Percentiles rank a stretch among this genome's conserved stretches.
Evolutionary conservation across 2,113 vertebrate genomes (phyloP).

Genomic region (Pterocles burchelli): DNA sequence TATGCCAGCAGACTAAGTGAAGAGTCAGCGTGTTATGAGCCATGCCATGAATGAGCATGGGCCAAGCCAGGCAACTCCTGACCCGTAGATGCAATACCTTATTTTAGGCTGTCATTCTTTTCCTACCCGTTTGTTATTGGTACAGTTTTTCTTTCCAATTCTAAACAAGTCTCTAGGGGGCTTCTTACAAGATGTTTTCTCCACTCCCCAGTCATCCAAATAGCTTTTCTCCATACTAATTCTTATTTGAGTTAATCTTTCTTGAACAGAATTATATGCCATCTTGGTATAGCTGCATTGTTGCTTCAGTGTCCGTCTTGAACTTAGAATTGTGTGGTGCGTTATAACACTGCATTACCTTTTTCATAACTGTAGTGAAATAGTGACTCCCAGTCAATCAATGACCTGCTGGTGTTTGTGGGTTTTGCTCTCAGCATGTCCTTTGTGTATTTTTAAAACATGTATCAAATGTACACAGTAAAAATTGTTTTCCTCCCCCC

Average conservation of each 20-base stretch:
- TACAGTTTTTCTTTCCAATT: not conserved
- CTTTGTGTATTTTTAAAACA: not conserved
- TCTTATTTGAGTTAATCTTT: not conserved
- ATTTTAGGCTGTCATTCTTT: not conserved
- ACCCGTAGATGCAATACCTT: not conserved
- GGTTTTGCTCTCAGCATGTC: not conserved
- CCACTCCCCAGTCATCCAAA: not conserved
- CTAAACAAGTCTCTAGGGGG: not conserved
- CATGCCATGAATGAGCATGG: not conserved
- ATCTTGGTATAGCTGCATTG: not conserved
- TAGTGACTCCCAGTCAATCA: not conserved
- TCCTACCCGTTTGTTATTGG: not conserved
- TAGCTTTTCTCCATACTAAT: not conserved
- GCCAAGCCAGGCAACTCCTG: not conserved
- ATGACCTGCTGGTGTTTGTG: not conserved
- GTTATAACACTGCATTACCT: not conserved
- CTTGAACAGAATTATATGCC: not conserved
- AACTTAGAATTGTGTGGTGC: not conserved
- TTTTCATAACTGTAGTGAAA: not conserved
- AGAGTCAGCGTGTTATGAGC: not conserved
- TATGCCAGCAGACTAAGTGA: not conserved
- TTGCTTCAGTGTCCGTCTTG: not conserved
- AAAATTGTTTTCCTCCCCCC: not conserved
- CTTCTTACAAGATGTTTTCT: not conserved
- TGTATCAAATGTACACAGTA: not conserved